phyloP scores from a whole-genome alignment of 2,113 vertebrate species.

The Synodontis membranacea region DNA sequence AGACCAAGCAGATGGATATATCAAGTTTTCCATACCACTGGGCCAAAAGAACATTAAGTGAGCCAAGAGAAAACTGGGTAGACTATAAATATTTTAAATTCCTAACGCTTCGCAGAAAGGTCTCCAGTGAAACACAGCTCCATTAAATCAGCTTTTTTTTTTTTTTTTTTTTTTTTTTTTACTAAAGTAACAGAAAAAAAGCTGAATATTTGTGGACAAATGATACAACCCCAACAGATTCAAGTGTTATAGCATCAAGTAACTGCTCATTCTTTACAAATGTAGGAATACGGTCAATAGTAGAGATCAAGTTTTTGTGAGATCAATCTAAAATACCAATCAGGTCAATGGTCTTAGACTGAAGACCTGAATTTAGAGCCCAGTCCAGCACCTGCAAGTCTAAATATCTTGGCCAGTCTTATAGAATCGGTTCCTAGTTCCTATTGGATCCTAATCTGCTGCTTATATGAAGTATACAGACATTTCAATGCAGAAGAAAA shows the following conservation, averaged over 20 bases:
- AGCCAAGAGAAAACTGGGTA: background rate
- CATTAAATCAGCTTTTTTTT: background rate
- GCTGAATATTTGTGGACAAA: background rate
- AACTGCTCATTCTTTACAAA: background rate
- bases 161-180: no score
- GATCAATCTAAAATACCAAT: no score
- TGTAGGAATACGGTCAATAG: background rate
- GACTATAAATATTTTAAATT: constrained; percentile 1
- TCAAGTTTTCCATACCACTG: background rate
- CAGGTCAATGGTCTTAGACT: background rate
- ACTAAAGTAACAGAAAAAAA: background rate
- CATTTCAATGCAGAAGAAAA: background rate
- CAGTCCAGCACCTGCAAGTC: background rate
- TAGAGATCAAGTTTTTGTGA: no score
- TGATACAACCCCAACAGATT: background rate
- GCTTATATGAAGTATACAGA: no score
- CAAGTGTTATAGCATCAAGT: background rate
- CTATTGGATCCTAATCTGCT: background rate
- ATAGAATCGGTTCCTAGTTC: background rate
- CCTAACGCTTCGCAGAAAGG: background rate
- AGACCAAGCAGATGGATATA: background rate
- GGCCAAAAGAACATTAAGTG: background rate
- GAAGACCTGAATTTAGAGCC: no score
- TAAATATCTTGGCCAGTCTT: background rate
- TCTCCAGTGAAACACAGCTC: background rate